phyloP scores from a whole-genome alignment of 2,113 vertebrate species.

The Bungarus multicinctus region DNA sequence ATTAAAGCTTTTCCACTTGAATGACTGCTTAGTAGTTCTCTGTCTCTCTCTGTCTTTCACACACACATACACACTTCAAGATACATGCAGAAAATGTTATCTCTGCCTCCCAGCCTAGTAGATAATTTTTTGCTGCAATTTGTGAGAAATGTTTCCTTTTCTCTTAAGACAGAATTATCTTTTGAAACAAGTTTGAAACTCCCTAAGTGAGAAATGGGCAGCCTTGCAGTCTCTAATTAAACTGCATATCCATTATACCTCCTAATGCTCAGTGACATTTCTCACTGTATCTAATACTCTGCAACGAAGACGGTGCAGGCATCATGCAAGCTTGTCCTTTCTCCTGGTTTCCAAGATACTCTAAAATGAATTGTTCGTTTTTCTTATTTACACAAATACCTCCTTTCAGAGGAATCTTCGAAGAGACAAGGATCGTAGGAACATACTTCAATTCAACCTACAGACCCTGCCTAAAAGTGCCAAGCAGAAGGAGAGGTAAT shows the following conservation, averaged over 20 bases:
- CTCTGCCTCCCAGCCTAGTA: neutral
- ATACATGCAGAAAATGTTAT: neutral
- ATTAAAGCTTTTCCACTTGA: neutral
- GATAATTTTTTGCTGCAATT: neutral
- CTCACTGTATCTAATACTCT: neutral
- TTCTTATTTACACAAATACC: neutral
- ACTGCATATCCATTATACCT: neutral
- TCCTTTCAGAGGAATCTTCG: conserved; percentile 87
- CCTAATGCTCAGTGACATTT: neutral
- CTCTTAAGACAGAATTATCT: neutral
- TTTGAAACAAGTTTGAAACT: neutral
- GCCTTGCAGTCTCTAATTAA: neutral
- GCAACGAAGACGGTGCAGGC: neutral
- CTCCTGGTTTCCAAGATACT: too few relatives aligned
- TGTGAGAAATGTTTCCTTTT: neutral
- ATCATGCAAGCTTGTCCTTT: neutral
- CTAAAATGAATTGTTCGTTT: neutral
- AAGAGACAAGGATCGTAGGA: conserved; percentile 95
- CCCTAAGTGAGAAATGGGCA: neutral
- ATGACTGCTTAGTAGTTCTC: neutral
- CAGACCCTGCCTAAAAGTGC: conserved; percentile 97
- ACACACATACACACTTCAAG: neutral
- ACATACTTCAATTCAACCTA: conserved; percentile 95
- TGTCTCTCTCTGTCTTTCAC: too few relatives aligned
- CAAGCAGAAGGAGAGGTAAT: conserved; percentile 98